Evolutionary conservation across 2,113 vertebrate species (phyloP).

Genomic region (Tapirus terrestris): DNA sequence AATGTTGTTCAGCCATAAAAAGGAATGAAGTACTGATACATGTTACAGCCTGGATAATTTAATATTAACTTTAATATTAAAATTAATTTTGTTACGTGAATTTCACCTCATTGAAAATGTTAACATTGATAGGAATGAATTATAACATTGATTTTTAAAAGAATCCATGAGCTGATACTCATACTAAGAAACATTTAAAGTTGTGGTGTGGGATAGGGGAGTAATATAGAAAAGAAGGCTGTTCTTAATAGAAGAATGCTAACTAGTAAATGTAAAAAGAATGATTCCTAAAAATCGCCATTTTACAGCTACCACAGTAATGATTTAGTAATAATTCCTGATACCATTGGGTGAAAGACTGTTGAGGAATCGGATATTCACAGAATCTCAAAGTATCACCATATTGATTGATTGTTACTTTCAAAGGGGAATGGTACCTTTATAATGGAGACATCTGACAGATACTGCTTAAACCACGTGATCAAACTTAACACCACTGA

Average conservation of each 20-base stretch:
- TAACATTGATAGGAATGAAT: background rate
- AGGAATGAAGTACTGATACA: background rate
- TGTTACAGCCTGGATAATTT: background rate
- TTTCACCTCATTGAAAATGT: background rate
- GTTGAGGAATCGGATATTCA: background rate
- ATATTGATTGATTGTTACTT: background rate
- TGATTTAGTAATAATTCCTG: background rate
- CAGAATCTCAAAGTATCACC: background rate
- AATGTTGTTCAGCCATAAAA: no score
- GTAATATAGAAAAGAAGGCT: background rate
- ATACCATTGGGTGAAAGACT: background rate
- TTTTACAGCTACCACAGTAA: background rate
- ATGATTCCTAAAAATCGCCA: no score
- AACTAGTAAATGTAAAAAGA: background rate
- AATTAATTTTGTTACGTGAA: background rate
- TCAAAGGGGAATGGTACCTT: background rate
- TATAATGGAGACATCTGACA: background rate
- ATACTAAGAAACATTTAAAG: background rate
- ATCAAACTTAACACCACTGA: background rate
- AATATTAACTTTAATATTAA: background rate
- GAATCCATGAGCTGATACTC: background rate
- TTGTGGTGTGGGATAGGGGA: background rate
- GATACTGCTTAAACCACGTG: background rate
- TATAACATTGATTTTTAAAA: background rate
- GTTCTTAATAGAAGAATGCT: no score